phyloP scores from a whole-genome alignment of 2,113 vertebrate genomes.

The Tapirus terrestris region DNA sequence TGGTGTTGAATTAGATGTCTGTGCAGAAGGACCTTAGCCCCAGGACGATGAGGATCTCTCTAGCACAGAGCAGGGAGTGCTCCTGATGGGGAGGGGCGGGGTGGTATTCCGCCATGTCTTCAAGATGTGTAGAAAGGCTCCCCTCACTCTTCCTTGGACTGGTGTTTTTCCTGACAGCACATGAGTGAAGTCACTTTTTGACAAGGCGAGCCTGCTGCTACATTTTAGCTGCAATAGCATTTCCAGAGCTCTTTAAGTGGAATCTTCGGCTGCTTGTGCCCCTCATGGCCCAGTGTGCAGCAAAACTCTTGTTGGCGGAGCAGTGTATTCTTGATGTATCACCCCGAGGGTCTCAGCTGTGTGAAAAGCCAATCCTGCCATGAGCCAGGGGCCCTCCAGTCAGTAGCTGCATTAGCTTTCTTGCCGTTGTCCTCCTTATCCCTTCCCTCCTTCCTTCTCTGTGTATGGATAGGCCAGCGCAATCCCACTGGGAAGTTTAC shows the following conservation, averaged over 20 bases:
- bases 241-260: rapidly evolving
- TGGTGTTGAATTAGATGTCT: too few relatives aligned
- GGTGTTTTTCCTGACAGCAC: background rate
- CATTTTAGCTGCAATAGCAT: rapidly evolving
- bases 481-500: background rate
- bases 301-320: too few relatives aligned
- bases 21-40: too few relatives aligned
- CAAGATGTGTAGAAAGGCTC: background rate
- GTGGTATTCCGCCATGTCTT: background rate
- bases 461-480: background rate
- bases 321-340: rapidly evolving
- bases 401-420: background rate
- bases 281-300: rapidly evolving
- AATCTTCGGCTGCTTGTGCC: background rate
- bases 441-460: background rate
- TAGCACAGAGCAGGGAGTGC: background rate
- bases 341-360: rapidly evolving
- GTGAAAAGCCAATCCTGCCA: background rate
- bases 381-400: background rate
- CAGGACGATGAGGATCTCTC: rapidly evolving
- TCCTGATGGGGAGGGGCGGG: rapidly evolving
- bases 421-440: background rate
- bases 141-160: background rate
- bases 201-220: background rate
- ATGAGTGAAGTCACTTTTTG: background rate